Conservation (phyloP, 2,888 invertebrate genomes). For the Diarsia brunnea region DNA sequence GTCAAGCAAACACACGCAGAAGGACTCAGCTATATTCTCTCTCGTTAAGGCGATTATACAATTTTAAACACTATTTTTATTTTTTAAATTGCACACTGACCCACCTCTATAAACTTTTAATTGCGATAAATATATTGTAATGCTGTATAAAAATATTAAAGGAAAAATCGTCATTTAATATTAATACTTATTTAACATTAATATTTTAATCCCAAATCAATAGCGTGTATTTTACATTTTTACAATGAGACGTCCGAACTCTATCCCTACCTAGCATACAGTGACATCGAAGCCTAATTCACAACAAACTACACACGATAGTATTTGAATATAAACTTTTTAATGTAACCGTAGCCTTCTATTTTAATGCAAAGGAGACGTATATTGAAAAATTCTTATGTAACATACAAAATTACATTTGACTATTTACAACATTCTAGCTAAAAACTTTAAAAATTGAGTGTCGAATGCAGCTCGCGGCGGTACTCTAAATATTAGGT, state of each 20-base stretch:
- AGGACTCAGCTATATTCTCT: slow-evolving; percentile 89
- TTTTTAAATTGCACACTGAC: slow-evolving; percentile 89
- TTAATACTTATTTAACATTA: slow-evolving; percentile 88
- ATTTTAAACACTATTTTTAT: slow-evolving; percentile 84
- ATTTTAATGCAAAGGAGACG: slow-evolving; percentile 89
- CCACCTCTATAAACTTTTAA: slow-evolving; percentile 90
- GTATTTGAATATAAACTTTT: slow-evolving; percentile 85
- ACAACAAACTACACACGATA: slow-evolving; percentile 89
- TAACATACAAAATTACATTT: slow-evolving; percentile 90
- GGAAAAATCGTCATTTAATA: slow-evolving; percentile 89
- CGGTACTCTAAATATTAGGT: slow-evolving; percentile 84
- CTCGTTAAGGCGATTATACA: slow-evolving; percentile 90
- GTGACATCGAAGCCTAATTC: slow-evolving; percentile 88
- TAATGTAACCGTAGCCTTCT: slow-evolving; percentile 85
- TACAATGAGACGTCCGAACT: slow-evolving; percentile 88
- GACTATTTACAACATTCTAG: slow-evolving; percentile 89
- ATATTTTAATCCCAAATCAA: slow-evolving; percentile 85
- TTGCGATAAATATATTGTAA: slow-evolving; percentile 90
- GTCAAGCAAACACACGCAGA: slow-evolving; percentile 86
- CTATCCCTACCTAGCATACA: slow-evolving; percentile 87
- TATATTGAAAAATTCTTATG: slow-evolving; percentile 87
- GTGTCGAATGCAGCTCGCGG: slow-evolving; percentile 78
- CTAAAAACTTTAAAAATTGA: slow-evolving; percentile 82
- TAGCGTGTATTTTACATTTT: slow-evolving; percentile 90
- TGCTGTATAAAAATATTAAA: slow-evolving; percentile 91